Base-by-base conservation (phyloP, 2,888 invertebrate genomes). In the Xanthorhoe spadicearia region DNA sequence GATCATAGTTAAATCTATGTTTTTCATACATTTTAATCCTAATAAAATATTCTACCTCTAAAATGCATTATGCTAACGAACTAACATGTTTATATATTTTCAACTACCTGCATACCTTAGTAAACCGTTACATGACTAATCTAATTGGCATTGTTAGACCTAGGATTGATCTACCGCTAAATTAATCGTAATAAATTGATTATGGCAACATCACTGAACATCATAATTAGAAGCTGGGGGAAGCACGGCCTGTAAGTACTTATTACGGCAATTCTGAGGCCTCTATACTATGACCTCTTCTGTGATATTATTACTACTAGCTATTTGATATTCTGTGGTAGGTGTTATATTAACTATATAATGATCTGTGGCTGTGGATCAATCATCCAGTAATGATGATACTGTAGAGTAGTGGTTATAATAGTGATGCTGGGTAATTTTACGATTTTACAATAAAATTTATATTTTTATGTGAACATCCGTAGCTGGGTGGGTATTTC, bases 121-220 rank as follows among this genome's bases (percentile, higher is more conserved):
- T 1, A 48, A 0, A 10, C 28, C 15, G 17, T 57, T 57, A 57
- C 48, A 55, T 57, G 57, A 48, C 57, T 58, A 43, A 35, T 50
- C 28, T 15, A 43, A 43, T 43, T 43, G 38, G 4, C 13, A 48
- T 48, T 15, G 15, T 48, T 17, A 17, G 15, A 17, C 32, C 32
- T 5, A 17, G 48, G 48, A 43, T 23, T 53, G 61, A 61, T 57
- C 63, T 61, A 43, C 49, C 28, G 35, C 59, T 52, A 62, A 60
- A 65, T 70, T 67, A 57, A 60, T 60, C 67, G 70, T 61, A 18
- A 38, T 70, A 70, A 70, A 67, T 64, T 64, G 62, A 67, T 67
- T 70, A 61, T 67, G 55, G 48, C 54, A 67, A 28, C 58, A 53
- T 63, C 17, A 53, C 52, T 60, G 48, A 59, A 57, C 53, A 61